Conservation (phyloP, 2,797 vertebrate species). For the Falco cherrug region DNA sequence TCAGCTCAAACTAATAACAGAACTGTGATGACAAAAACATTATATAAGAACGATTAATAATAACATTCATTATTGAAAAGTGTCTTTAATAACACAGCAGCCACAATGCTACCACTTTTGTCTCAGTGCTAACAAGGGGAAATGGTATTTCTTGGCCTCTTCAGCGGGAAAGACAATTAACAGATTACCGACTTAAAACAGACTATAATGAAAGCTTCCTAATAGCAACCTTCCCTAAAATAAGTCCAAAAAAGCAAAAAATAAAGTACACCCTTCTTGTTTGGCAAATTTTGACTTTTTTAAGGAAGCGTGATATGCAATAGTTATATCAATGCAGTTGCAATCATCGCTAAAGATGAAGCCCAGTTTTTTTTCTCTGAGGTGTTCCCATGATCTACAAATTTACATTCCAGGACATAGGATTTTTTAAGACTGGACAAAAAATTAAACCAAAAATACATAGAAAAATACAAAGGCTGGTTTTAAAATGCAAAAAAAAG, state of each 20-base stretch:
- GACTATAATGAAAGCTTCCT: not conserved
- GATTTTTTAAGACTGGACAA: not conserved
- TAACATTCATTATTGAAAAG: not conserved
- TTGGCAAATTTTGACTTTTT: not conserved
- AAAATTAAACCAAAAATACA: not conserved
- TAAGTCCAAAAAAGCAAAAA: not conserved
- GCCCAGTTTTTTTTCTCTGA: rapidly evolving
- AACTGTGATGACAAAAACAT: not conserved
- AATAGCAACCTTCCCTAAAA: not conserved
- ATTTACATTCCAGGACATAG: not conserved
- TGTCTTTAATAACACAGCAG: not conserved
- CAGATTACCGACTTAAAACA: not conserved
- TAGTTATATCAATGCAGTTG: not conserved
- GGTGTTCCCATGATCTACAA: not conserved
- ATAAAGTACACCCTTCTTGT: not conserved
- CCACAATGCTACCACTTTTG: not conserved
- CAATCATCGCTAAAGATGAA: not conserved
- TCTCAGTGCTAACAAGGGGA: not conserved
- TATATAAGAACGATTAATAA: not conserved
- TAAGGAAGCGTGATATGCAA: not conserved
- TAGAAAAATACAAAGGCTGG: not conserved
- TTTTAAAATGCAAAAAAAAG: not conserved
- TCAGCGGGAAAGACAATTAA: not conserved
- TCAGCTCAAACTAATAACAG: not conserved
- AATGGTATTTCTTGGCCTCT: not conserved